A percentile compares a stretch with the other conserved stretches of the same genome.
Conservation (phyloP, 1,140 invertebrate species). For the Oreohelix idahoensis region DNA sequence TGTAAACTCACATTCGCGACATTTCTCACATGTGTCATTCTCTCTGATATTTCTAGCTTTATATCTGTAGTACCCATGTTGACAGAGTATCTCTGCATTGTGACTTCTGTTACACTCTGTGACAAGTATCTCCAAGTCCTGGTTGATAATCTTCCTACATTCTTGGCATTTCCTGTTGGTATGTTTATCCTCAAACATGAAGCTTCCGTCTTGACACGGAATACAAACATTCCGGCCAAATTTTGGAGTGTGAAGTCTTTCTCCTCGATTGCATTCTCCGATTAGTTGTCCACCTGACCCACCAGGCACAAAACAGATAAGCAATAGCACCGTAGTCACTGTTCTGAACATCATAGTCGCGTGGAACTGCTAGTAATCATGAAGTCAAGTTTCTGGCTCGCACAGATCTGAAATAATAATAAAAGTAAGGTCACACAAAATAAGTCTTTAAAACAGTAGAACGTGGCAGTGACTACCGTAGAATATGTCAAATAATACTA, state of each 20-base stretch:
- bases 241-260: background rate
- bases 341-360: too few relatives aligned
- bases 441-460: too few relatives aligned
- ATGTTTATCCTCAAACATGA: background rate
- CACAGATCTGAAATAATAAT: too few relatives aligned
- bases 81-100: background rate
- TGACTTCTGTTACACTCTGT: background rate
- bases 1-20: background rate
- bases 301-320: too few relatives aligned
- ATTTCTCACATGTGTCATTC: background rate
- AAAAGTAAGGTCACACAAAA: too few relatives aligned
- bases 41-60: background rate
- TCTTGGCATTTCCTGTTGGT: background rate
- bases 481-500: too few relatives aligned
- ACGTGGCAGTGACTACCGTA: too few relatives aligned
- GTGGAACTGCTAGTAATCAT: too few relatives aligned
- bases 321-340: too few relatives aligned
- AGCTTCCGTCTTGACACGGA: background rate
- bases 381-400: too few relatives aligned
- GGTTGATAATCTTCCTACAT: background rate
- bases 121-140: background rate
- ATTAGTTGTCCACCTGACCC: too few relatives aligned
- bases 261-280: too few relatives aligned
- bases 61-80: background rate
- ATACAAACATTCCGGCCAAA: background rate